A percentile compares a stretch with the other conserved stretches of the same genome.
Conservation (phyloP, 1,140 invertebrate genomes). For the Drosophila kanapiae region DNA sequence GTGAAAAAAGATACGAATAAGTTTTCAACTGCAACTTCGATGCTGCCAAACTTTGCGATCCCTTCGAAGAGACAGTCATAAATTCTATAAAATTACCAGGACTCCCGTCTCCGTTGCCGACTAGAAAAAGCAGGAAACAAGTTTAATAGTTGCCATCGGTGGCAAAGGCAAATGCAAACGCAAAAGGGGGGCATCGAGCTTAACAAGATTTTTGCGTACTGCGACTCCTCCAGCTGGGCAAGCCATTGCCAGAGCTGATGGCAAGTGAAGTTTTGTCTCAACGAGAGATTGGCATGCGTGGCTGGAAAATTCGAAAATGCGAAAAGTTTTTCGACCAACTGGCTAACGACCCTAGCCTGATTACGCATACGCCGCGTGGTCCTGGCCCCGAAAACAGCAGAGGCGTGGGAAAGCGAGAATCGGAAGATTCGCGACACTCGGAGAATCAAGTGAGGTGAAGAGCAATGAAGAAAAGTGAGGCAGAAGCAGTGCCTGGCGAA, state of each 20-base stretch:
- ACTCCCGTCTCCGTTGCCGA: constrained; percentile 16
- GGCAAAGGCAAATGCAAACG: not conserved
- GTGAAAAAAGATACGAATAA: constrained; percentile 50
- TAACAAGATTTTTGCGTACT: constrained; percentile 63
- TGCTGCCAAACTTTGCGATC: constrained; percentile 64
- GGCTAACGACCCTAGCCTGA: constrained; percentile 73
- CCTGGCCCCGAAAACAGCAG: constrained; percentile 8
- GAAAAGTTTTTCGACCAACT: constrained; percentile 68
- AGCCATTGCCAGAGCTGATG: constrained; percentile 23
- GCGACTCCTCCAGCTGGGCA: constrained; percentile 12
- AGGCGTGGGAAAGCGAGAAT: constrained; percentile 34
- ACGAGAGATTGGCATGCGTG: constrained; percentile 58
- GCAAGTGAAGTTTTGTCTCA: constrained; percentile 57
- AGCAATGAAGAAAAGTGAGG: constrained; percentile 1
- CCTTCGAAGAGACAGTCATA: constrained; percentile 72
- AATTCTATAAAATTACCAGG: constrained; percentile 72
- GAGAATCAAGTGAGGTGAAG: constrained; percentile 8
- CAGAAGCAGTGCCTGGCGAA: constrained; percentile 35
- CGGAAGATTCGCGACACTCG: constrained; percentile 61
- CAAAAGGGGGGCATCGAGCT: constrained; percentile 41
- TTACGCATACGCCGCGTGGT: constrained; percentile 77
- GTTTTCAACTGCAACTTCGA: constrained; percentile 31
- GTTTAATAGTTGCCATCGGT: constrained; percentile 73
- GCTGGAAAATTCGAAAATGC: constrained; percentile 61
- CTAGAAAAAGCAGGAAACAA: constrained; percentile 70